These are phyloP conservation scores for Alitta virens DNA, from an alignment of 2,888 invertebrate genomes.

Conservation along the genomic window DNA sequence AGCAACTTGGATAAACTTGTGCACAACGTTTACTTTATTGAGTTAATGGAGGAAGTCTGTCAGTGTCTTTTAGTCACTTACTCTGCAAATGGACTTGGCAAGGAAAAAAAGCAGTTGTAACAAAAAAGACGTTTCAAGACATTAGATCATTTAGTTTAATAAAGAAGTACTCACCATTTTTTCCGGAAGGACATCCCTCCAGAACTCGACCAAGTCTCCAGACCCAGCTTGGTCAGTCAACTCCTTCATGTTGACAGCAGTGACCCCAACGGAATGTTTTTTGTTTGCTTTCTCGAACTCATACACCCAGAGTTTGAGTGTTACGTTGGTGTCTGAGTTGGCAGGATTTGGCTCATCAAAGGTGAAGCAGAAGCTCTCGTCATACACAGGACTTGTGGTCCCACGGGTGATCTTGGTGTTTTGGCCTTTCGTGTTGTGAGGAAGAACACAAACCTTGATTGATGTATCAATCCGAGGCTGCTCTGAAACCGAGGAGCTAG, in stretches of 20 bases:
- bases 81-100: too few relatives aligned
- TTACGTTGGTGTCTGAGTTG: not conserved
- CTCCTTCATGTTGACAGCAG: not conserved
- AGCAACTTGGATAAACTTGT: too few relatives aligned
- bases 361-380: conserved; percentile 6
- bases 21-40: too few relatives aligned
- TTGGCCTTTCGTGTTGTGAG: not conserved
- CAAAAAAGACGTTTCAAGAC: too few relatives aligned
- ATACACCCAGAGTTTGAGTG: not conserved
- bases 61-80: too few relatives aligned
- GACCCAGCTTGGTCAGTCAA: not conserved
- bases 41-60: too few relatives aligned
- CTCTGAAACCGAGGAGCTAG: not conserved
- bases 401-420: not conserved
- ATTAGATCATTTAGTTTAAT: too few relatives aligned
- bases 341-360: not conserved
- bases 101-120: too few relatives aligned
- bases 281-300: not conserved
- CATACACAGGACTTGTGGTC: conserved; percentile 1
- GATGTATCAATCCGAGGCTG: not conserved
- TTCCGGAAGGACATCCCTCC: conserved; percentile 9
- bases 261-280: not conserved
- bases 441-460: not conserved
- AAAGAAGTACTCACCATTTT: not conserved
- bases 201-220: conserved; percentile 6